A percentile compares a stretch with the other conserved stretches of the same genome.
phyloP scores from a whole-genome alignment of 2,888 invertebrate genomes.

The Vesta saturnalis region DNA sequence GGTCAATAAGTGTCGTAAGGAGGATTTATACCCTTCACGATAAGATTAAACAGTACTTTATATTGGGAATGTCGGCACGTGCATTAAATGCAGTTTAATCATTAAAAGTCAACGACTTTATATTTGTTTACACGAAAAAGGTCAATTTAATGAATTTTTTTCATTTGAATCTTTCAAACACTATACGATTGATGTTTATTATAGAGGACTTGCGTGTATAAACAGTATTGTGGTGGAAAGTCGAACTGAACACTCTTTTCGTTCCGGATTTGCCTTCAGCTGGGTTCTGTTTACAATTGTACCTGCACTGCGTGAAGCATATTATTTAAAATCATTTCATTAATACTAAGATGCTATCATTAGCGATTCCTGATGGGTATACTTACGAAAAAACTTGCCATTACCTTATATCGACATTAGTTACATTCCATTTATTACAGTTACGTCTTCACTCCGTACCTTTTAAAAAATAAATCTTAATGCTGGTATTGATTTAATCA shows the following conservation, averaged over 20 bases:
- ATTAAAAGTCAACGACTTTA: slow-evolving; percentile 1
- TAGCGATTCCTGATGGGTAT: no score
- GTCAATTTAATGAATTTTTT: slow-evolving; percentile 6
- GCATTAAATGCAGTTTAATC: background rate
- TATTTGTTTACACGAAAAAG: slow-evolving; percentile 13
- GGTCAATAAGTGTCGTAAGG: background rate
- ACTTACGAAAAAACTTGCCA: slow-evolving; percentile 8
- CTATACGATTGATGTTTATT: background rate
- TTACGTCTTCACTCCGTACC: background rate
- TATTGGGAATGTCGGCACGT: slow-evolving; percentile 2
- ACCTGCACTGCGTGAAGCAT: background rate
- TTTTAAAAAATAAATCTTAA: background rate
- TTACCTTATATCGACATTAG: slow-evolving; percentile 12
- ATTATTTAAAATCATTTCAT: slow-evolving; percentile 1
- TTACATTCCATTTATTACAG: slow-evolving; percentile 13
- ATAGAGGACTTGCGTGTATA: no score
- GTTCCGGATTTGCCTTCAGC: no score
- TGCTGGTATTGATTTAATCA: slow-evolving; percentile 1
- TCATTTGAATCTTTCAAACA: background rate
- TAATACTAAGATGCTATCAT: background rate
- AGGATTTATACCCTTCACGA: no score
- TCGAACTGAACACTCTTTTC: no score
- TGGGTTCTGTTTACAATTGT: background rate
- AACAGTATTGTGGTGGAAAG: no score
- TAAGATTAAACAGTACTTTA: background rate